These are phyloP conservation scores for Neopelma chrysocephalum DNA, from an alignment of 2,797 vertebrate genomes.

Conservation along the genomic window DNA sequence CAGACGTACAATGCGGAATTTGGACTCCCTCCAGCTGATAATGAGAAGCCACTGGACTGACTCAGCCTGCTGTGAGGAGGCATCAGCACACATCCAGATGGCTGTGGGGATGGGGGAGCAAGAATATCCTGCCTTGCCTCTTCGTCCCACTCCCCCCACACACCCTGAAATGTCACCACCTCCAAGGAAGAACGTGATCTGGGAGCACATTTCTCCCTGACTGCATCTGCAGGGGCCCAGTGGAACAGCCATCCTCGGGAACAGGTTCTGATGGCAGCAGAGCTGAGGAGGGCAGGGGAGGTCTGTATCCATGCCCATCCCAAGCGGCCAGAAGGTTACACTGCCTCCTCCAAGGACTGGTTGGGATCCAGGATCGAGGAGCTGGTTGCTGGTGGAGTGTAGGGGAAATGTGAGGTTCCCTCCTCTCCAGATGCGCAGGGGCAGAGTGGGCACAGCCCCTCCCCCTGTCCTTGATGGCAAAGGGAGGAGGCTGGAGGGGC, in stretches of 20 bases:
- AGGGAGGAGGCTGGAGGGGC: background rate
- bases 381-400: accelerated
- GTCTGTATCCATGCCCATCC: background rate
- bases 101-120: slow-evolving; percentile 21
- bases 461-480: background rate
- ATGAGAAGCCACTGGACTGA: slow-evolving; percentile 69
- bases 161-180: slow-evolving; percentile 58
- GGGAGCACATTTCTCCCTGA: background rate
- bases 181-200: background rate
- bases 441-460: background rate
- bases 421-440: accelerated
- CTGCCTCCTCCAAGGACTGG: background rate
- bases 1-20: slow-evolving; percentile 4
- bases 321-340: background rate
- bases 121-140: slow-evolving; percentile 31
- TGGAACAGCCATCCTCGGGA: background rate
- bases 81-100: slow-evolving; percentile 60
- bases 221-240: background rate
- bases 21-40: slow-evolving; percentile 59
- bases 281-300: background rate
- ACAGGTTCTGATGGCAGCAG: background rate
- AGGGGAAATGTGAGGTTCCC: background rate
- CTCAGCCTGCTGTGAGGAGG: slow-evolving; percentile 62
- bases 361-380: background rate
- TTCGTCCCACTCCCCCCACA: slow-evolving; percentile 5